Evolutionary conservation across 2,888 invertebrate genomes (phyloP).

Genomic region (Seladonia tumulorum): DNA sequence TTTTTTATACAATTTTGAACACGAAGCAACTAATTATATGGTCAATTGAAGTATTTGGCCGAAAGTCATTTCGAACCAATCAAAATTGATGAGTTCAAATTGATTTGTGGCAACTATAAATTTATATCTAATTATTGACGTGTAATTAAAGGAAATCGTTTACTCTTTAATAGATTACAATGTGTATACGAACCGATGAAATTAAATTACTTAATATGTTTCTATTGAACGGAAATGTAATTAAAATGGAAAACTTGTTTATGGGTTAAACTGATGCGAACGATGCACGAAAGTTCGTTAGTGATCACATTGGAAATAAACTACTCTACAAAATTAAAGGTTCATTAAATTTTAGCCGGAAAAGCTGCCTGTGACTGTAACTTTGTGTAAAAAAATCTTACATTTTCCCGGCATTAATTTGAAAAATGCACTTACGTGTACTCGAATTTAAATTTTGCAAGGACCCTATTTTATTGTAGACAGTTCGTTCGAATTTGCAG

Average conservation of each 20-base stretch:
- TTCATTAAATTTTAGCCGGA: not conserved
- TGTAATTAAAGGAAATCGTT: not conserved
- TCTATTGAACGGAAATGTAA: not conserved
- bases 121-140: not conserved
- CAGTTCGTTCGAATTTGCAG: not conserved
- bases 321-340: not conserved
- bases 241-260: not conserved
- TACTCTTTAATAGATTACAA: not conserved
- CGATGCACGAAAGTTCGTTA: not conserved
- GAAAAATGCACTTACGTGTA: not conserved
- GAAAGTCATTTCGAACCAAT: not conserved
- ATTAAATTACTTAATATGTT: not conserved
- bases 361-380: no score
- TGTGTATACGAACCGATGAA: not conserved
- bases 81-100: not conserved
- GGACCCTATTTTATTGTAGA: not conserved
- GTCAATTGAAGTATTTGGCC: not conserved
- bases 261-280: not conserved
- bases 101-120: not conserved
- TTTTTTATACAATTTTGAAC: not conserved
- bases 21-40: not conserved
- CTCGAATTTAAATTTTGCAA: not conserved
- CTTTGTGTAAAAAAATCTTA: no score
- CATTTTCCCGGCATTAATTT: not conserved
- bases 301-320: not conserved